Conservation (phyloP, 2,113 vertebrate genomes). For the Saimiri boliviensis region DNA sequence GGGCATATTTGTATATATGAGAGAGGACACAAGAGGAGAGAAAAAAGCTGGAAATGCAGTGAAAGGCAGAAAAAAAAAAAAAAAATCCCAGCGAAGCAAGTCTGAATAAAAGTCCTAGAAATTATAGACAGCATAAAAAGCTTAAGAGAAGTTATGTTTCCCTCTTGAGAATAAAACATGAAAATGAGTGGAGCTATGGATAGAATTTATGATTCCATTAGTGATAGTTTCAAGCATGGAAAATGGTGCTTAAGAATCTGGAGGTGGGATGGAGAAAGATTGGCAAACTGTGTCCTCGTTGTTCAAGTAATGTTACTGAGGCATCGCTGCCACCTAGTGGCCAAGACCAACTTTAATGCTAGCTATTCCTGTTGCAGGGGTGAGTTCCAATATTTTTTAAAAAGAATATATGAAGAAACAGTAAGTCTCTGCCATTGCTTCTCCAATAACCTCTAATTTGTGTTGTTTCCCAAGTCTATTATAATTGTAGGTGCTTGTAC, state of each 20-base stretch:
- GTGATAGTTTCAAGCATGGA: not conserved
- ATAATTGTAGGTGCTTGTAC: not conserved
- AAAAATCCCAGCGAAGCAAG: not conserved
- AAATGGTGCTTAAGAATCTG: not conserved
- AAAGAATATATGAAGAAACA: not conserved
- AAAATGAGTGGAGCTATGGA: not conserved
- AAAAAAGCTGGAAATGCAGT: not conserved
- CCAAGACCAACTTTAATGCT: not conserved
- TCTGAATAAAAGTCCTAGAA: not conserved
- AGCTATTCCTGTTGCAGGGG: not conserved
- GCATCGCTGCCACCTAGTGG: slow-evolving; percentile 61
- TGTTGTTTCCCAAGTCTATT: not conserved
- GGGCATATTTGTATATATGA: not conserved
- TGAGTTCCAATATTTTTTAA: not conserved
- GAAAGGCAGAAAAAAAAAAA: not conserved
- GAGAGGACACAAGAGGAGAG: not conserved
- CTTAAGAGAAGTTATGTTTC: not conserved
- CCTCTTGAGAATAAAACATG: not conserved
- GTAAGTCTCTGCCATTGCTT: fast-evolving
- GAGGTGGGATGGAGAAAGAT: not conserved
- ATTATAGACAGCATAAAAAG: not conserved
- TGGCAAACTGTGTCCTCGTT: fast-evolving
- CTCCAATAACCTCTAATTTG: not conserved
- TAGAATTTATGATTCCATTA: not conserved
- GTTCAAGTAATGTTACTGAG: not conserved